These are phyloP conservation scores for Platygyra sinensis DNA, from an alignment of 64 coral and sea anemone genomes.

Conservation along the genomic window DNA sequence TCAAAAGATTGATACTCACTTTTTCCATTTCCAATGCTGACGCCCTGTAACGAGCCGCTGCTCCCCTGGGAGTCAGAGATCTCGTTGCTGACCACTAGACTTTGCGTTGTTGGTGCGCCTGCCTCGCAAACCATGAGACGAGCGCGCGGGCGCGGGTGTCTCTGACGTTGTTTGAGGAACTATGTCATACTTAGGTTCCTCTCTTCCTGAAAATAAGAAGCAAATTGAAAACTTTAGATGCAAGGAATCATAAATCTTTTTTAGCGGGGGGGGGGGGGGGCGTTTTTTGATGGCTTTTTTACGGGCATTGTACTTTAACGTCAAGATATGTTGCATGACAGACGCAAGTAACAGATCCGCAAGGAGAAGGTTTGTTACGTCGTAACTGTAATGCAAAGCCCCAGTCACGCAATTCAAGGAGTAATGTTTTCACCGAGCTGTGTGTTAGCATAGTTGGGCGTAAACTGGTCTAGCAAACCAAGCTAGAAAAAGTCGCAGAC, in stretches of 20 bases:
- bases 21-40: neutral
- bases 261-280: too few relatives aligned
- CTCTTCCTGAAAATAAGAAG: neutral
- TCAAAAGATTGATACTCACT: neutral
- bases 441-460: too few relatives aligned
- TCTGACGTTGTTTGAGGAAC: neutral
- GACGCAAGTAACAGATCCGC: too few relatives aligned
- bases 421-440: too few relatives aligned
- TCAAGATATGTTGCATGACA: too few relatives aligned
- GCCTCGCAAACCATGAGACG: neutral
- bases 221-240: neutral
- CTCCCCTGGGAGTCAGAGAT: conserved; percentile 7
- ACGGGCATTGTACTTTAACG: too few relatives aligned
- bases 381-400: too few relatives aligned
- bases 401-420: too few relatives aligned
- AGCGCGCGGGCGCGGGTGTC: neutral
- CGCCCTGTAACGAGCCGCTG: neutral
- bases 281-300: too few relatives aligned
- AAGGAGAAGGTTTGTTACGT: too few relatives aligned
- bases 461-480: too few relatives aligned
- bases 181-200: neutral
- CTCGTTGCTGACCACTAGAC: neutral
- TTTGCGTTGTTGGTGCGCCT: neutral
- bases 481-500: too few relatives aligned
- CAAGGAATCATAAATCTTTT: neutral